These are phyloP conservation scores for Platycheirus albimanus DNA, from an alignment of 2,888 invertebrate species.

Conservation along the genomic window DNA sequence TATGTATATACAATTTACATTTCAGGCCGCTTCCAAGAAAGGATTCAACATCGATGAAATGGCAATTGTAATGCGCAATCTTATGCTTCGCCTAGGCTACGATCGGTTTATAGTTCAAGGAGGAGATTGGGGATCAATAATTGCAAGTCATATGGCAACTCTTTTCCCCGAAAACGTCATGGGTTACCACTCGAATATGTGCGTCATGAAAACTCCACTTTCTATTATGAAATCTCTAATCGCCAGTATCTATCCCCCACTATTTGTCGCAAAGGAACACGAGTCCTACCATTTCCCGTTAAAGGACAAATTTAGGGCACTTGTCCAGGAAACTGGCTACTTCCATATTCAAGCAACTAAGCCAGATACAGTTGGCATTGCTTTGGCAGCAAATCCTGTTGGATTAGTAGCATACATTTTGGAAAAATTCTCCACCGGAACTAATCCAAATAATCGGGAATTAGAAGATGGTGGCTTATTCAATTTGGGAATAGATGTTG, in stretches of 20 bases:
- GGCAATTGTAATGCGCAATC: constrained; percentile 84
- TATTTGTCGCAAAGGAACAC: constrained; percentile 84
- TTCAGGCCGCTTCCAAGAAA: constrained; percentile 83
- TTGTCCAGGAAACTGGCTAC: constrained; percentile 83
- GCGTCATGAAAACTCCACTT: constrained; percentile 77
- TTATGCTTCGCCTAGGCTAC: constrained; percentile 86
- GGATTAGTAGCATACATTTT: constrained; percentile 92
- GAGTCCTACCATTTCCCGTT: constrained; percentile 81
- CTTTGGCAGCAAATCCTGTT: constrained; percentile 89
- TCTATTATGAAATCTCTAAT: constrained; percentile 79
- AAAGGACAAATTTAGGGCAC: constrained; percentile 38
- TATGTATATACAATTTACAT: neutral
- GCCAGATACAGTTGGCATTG: constrained; percentile 91
- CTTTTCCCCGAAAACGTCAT: constrained; percentile 85
- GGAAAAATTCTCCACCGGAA: constrained; percentile 92
- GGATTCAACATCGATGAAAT: constrained; percentile 85
- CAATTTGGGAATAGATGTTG: constrained; percentile 85
- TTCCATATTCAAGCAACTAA: constrained; percentile 91
- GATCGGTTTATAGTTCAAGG: constrained; percentile 86
- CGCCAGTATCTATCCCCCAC: constrained; percentile 84
- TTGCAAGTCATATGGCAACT: constrained; percentile 85
- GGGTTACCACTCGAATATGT: constrained; percentile 85
- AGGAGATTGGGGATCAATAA: constrained; percentile 90
- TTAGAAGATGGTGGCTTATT: constrained; percentile 87
- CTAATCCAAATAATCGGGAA: constrained; percentile 83